Conservation (phyloP, 2,888 invertebrate species). For the Macropis europaea region DNA sequence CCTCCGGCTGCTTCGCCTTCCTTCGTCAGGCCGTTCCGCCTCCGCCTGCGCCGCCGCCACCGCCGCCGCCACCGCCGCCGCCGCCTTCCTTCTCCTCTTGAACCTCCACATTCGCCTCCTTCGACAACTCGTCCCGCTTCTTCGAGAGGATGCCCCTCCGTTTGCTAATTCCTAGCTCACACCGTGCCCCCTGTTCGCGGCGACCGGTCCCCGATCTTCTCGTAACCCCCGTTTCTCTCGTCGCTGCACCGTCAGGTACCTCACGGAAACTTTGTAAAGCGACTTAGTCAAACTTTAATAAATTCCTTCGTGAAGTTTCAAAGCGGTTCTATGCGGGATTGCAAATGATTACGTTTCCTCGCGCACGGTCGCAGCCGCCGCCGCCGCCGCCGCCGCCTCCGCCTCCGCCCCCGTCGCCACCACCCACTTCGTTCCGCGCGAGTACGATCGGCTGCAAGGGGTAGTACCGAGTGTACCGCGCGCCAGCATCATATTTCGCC, state of each 20-base stretch:
- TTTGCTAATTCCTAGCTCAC: slow-evolving; percentile 33
- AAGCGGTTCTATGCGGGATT: slow-evolving; percentile 74
- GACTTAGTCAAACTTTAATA: slow-evolving; percentile 79
- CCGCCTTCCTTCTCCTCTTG: slow-evolving; percentile 14
- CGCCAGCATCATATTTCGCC: too few relatives aligned
- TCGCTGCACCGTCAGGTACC: slow-evolving; percentile 38
- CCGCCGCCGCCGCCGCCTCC: neutral
- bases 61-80: slow-evolving; percentile 33
- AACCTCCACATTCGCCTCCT: slow-evolving; percentile 32
- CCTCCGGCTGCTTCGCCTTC: slow-evolving; percentile 32
- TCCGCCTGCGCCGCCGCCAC: slow-evolving; percentile 30
- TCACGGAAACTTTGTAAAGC: slow-evolving; percentile 76
- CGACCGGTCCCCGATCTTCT: slow-evolving; percentile 27
- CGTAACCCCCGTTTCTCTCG: slow-evolving; percentile 12
- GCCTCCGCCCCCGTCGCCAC: too few relatives aligned
- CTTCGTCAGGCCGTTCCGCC: slow-evolving; percentile 35
- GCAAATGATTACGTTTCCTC: slow-evolving; percentile 73
- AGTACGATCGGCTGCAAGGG: too few relatives aligned
- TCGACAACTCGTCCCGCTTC: slow-evolving; percentile 34
- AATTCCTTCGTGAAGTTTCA: slow-evolving; percentile 77
- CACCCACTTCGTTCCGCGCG: too few relatives aligned
- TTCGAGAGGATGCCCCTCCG: slow-evolving; percentile 43
- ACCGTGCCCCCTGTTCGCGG: slow-evolving; percentile 30
- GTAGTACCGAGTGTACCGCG: too few relatives aligned
- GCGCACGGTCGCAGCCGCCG: slow-evolving; percentile 32